Evolutionary conservation across 2,797 vertebrate genomes (phyloP).

Genomic region (Urophycis tenuis): DNA sequence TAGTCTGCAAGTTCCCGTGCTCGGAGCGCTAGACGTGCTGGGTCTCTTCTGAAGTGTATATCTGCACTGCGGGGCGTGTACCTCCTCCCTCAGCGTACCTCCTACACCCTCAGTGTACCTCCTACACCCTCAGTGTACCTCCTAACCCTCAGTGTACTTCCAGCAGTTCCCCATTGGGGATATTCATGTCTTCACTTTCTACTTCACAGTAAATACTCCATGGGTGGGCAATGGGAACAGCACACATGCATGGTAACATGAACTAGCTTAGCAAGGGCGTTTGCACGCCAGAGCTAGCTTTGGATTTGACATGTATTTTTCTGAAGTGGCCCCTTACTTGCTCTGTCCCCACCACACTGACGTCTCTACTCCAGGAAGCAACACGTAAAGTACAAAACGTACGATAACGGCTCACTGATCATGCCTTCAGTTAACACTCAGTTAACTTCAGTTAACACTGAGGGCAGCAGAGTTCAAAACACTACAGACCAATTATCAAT

Average conservation of each 20-base stretch:
- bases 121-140: too few species aligned
- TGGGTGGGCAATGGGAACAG: neutral
- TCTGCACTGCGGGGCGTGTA: neutral
- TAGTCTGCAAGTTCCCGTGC: slow-evolving; percentile 32
- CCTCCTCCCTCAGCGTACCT: neutral
- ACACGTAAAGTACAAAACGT: neutral
- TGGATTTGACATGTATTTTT: too few species aligned
- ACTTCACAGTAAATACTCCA: neutral
- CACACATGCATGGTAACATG: neutral
- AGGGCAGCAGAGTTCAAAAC: neutral
- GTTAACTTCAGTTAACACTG: too few species aligned
- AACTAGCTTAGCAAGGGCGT: neutral
- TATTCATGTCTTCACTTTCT: neutral
- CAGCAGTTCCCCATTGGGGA: neutral
- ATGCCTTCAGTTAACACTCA: neutral
- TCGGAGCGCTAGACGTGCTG: neutral
- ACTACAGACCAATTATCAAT: neutral
- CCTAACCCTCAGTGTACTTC: too few species aligned
- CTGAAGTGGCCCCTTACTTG: too few species aligned
- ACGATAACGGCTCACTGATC: neutral
- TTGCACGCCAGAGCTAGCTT: neutral
- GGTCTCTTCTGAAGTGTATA: neutral
- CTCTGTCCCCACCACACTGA: neutral
- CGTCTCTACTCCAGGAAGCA: neutral
- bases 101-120: too few species aligned